phyloP scores from a whole-genome alignment of 2,113 vertebrate species.

The Pelodiscus sinensis region DNA sequence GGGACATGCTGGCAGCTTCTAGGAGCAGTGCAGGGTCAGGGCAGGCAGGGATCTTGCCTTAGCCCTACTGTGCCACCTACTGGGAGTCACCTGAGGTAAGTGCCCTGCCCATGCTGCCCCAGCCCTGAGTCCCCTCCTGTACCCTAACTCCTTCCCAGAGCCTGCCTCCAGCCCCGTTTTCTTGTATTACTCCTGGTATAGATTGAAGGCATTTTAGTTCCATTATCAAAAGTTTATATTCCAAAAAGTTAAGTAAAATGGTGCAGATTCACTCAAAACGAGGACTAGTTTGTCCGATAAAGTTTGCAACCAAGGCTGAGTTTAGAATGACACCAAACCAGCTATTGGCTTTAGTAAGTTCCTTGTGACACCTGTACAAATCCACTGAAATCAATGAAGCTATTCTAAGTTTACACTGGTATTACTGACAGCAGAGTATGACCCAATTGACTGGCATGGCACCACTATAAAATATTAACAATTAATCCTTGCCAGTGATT shows the following conservation, averaged over 20 bases:
- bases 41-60: too few species aligned
- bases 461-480: slow-evolving; percentile 24
- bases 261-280: neutral
- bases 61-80: too few species aligned
- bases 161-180: neutral
- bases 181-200: neutral
- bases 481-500: neutral
- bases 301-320: neutral
- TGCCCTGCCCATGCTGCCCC: too few species aligned
- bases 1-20: too few species aligned
- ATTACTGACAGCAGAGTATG: neutral
- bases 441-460: neutral
- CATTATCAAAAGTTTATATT: neutral
- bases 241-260: neutral
- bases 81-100: too few species aligned
- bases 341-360: neutral
- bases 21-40: too few species aligned
- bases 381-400: neutral
- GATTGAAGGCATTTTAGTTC: neutral
- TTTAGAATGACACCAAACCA: neutral
- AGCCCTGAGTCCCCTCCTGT: too few species aligned
- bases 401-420: neutral
- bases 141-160: too few species aligned
- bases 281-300: neutral
- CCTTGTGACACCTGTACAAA: neutral